Percentiles rank a stretch among this genome's conserved stretches.
phyloP scores from a whole-genome alignment of 2,797 vertebrate species.

The Smutsia gigantea region DNA sequence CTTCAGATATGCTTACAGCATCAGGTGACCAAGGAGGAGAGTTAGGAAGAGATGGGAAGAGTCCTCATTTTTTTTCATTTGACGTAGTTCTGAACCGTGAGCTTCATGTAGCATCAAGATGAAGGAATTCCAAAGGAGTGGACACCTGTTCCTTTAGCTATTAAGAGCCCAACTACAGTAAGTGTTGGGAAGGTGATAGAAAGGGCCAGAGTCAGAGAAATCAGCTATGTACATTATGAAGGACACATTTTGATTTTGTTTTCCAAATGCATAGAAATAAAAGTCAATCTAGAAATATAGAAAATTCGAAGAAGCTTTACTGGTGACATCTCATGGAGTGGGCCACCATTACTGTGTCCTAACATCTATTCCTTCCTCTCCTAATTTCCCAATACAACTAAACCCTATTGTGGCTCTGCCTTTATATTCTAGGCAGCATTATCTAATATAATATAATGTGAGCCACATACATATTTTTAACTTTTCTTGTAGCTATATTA shows the following conservation, averaged over 20 bases:
- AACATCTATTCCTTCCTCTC: neutral
- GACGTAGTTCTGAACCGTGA: neutral
- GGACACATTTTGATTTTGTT: neutral
- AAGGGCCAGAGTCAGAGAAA: neutral
- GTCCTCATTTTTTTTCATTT: neutral
- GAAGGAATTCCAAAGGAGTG: neutral
- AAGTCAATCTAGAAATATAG: neutral
- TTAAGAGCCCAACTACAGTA: neutral
- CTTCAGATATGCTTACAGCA: neutral
- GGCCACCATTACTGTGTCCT: neutral
- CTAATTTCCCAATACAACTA: neutral
- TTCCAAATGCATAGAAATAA: neutral
- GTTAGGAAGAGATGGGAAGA: neutral
- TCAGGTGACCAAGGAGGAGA: neutral
- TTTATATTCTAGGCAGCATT: neutral
- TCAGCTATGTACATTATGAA: neutral
- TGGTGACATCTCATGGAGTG: neutral
- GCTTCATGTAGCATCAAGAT: neutral
- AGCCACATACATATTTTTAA: neutral
- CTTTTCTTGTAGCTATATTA: neutral
- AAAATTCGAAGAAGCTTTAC: neutral
- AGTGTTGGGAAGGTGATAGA: neutral
- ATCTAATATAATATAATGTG: neutral
- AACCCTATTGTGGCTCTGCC: neutral
- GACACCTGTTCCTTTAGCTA: neutral